Conservation (phyloP, 2,113 vertebrate species). For the Podiceps cristatus region DNA sequence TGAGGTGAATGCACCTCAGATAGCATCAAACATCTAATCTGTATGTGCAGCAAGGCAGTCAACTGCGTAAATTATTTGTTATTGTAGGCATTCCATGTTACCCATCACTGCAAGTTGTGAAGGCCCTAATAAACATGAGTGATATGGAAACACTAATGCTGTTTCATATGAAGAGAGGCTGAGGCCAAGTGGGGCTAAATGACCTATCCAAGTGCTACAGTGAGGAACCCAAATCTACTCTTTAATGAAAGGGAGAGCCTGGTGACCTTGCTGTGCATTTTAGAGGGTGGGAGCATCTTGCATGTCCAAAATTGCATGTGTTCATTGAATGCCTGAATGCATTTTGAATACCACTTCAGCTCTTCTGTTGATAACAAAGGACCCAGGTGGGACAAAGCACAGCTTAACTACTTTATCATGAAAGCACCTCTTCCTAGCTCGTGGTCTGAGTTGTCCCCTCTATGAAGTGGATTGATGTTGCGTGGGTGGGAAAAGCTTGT, state of each 20-base stretch:
- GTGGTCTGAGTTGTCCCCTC: background rate
- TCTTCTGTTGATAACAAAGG: background rate
- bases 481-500: background rate
- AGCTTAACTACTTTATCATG: background rate
- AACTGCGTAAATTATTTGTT: background rate
- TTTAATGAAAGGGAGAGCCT: background rate
- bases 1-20: constrained; percentile 4
- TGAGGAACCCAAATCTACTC: background rate
- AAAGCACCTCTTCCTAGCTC: background rate
- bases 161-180: background rate
- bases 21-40: background rate
- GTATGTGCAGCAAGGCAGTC: background rate
- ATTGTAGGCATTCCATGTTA: background rate
- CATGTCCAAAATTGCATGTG: background rate
- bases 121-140: background rate
- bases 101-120: background rate
- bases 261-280: background rate
- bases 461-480: background rate
- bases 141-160: background rate
- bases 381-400: rapidly evolving
- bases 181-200: background rate
- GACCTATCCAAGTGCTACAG: background rate
- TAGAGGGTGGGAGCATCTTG: background rate
- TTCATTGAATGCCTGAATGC: background rate
- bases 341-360: background rate